A percentile compares a stretch with the other conserved stretches of the same genome.
Evolutionary conservation across 2,797 vertebrate genomes (phyloP).

Genomic region (Xiphorhynchus erythropygius): DNA sequence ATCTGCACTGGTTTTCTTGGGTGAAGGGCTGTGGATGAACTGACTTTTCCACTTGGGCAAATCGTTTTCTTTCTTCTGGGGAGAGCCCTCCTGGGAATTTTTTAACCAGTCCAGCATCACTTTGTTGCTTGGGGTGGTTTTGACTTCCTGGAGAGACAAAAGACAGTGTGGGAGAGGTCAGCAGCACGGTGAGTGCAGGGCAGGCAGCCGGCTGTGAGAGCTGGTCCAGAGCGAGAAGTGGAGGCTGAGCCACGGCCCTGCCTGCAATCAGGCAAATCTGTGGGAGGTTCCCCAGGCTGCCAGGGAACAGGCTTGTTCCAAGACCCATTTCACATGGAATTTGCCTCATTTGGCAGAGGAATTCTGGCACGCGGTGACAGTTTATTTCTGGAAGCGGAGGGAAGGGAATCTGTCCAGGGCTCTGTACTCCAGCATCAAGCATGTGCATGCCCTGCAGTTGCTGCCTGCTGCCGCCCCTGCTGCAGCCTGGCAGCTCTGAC

Average conservation of each 20-base stretch:
- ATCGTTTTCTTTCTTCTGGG: constrained; percentile 74
- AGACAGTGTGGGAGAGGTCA: not conserved
- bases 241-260: not conserved
- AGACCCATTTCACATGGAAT: constrained; percentile 13
- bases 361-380: not conserved
- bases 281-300: not conserved
- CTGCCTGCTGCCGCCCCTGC: not conserved
- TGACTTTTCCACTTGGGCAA: constrained; percentile 70
- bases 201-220: not conserved
- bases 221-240: not conserved
- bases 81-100: constrained; percentile 63
- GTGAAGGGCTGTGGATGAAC: constrained; percentile 47
- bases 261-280: not conserved
- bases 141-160: constrained; percentile 75
- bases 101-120: constrained; percentile 88
- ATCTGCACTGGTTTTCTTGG: constrained; percentile 56
- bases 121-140: constrained; percentile 82
- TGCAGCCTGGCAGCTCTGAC: not conserved
- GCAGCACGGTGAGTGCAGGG: not conserved
- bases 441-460: not conserved
- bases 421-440: not conserved
- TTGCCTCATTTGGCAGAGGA: constrained; percentile 8
- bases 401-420: not conserved
- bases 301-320: not conserved
- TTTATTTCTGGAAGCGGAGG: not conserved